A percentile compares a stretch with the other conserved stretches of the same genome.
phyloP scores from a whole-genome alignment of 2,113 vertebrate species.

The Istiophorus platypterus region DNA sequence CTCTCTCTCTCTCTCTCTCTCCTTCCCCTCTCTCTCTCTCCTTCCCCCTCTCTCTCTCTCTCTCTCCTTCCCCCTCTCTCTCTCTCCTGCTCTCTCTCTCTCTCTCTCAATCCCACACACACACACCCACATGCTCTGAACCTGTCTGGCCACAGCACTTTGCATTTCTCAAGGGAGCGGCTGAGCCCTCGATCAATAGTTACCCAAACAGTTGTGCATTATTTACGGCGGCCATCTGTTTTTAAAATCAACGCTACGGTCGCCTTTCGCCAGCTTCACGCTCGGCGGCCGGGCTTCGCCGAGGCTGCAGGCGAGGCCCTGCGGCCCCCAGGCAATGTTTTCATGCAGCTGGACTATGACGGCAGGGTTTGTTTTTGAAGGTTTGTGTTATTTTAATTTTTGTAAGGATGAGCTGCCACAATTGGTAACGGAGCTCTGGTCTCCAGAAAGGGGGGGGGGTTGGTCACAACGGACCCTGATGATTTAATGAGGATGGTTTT shows the following conservation, averaged over 20 bases:
- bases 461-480: no score
- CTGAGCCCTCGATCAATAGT: slow-evolving; percentile 53
- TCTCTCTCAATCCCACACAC: not conserved
- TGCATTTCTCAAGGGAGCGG: slow-evolving; percentile 10
- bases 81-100: not conserved
- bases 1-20: no score
- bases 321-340: not conserved
- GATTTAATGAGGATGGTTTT: no score
- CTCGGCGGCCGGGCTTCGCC: no score
- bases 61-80: no score
- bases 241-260: slow-evolving; percentile 46
- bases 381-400: no score
- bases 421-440: no score
- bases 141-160: slow-evolving; percentile 10
- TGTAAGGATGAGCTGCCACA: no score
- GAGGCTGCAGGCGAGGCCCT: not conserved
- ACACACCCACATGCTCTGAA: not conserved
- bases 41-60: not conserved
- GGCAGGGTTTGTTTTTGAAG: no score
- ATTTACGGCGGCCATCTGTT: slow-evolving; percentile 50
- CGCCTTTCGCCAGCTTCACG: slow-evolving; percentile 20
- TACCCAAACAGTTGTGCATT: slow-evolving; percentile 64
- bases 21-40: no score
- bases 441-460: no score
- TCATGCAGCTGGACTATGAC: no score